phyloP scores from a whole-genome alignment of 2,113 vertebrate species.

The Tachycineta bicolor region DNA sequence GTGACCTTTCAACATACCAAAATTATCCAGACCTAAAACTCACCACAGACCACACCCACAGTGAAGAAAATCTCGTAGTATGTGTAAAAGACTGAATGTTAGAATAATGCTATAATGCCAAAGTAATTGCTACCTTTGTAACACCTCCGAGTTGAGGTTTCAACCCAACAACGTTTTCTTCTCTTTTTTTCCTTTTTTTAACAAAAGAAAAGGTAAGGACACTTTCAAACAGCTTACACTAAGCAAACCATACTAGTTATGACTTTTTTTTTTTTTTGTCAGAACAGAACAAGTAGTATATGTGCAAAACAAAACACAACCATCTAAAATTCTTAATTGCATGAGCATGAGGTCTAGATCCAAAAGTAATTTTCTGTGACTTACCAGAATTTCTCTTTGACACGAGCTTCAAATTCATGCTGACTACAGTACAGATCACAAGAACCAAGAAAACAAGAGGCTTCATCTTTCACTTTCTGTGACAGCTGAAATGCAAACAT shows the following conservation, averaged over 20 bases:
- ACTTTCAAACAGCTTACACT: not conserved
- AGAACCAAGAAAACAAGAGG: conserved; percentile 79
- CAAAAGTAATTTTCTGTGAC: conserved; percentile 57
- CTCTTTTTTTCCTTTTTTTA: not conserved
- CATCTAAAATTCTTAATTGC: not conserved
- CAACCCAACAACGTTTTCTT: not conserved
- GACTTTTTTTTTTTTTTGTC: not conserved
- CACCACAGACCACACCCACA: not conserved
- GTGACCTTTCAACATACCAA: not conserved
- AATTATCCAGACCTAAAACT: not conserved
- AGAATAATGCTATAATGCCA: not conserved
- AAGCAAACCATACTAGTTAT: not conserved
- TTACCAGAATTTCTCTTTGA: conserved; percentile 98
- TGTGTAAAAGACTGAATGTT: not conserved
- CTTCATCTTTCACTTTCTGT: conserved; percentile 84
- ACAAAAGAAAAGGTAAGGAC: not conserved
- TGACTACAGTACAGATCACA: conserved; percentile 82
- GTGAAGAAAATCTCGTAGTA: not conserved
- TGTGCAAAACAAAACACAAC: not conserved
- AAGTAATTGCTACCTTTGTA: not conserved
- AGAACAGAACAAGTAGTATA: not conserved
- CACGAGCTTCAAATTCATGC: conserved; percentile 89
- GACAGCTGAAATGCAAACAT: conserved; percentile 74
- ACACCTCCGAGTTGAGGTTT: not conserved
- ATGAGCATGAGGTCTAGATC: not conserved